phyloP scores from a whole-genome alignment of 1,140 invertebrate genomes.

The Trichomalopsis sarcophagae region DNA sequence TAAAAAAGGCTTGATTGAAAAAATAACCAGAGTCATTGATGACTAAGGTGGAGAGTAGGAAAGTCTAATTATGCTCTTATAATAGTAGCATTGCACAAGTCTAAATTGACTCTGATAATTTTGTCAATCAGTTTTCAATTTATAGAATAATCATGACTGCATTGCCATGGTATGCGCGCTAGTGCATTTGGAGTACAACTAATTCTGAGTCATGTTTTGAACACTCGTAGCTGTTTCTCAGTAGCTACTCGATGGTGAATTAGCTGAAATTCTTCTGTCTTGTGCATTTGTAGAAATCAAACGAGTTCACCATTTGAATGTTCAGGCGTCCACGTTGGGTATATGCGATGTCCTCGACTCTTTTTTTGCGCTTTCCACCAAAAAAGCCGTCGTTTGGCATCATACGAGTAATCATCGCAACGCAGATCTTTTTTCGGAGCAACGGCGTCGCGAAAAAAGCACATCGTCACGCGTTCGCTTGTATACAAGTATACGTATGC shows the following conservation, averaged over 20 bases:
- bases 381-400: background rate
- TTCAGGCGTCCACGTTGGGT: no score
- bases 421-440: background rate
- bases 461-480: background rate
- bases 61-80: background rate
- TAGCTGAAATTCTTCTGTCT: background rate
- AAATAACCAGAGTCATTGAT: background rate
- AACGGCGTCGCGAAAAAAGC: background rate
- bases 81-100: background rate
- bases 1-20: conserved; percentile 17
- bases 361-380: background rate
- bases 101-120: background rate
- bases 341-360: background rate
- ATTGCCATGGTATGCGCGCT: no score
- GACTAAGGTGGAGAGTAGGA: conserved; percentile 1
- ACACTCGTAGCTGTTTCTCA: background rate
- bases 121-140: background rate
- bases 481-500: background rate
- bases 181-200: background rate
- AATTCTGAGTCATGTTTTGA: conserved; percentile 26
- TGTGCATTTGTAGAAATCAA: no score
- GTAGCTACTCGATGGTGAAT: background rate
- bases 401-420: background rate
- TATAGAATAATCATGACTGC: background rate
- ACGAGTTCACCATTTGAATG: no score